Evolutionary conservation across 2,113 vertebrate species (phyloP).

Genomic region (Raphicerus campestris): DNA sequence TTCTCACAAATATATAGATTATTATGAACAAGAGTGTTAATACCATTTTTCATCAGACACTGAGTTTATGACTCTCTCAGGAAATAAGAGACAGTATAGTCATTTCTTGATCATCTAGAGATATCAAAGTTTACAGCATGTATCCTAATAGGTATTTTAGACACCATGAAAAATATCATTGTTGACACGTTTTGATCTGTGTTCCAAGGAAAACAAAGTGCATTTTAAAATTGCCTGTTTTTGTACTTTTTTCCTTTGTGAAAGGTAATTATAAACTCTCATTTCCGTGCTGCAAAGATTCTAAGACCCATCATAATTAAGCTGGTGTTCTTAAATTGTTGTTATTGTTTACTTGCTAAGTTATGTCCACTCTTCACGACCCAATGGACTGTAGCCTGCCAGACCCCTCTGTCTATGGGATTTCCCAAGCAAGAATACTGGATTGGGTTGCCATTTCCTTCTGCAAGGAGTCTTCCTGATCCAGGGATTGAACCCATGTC

Average conservation of each 20-base stretch:
- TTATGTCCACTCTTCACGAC: neutral
- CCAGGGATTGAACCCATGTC: neutral
- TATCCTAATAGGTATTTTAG: neutral
- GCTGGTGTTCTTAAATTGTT: neutral
- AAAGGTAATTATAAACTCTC: neutral
- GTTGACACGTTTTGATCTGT: neutral
- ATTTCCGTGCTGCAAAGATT: slow-evolving; percentile 12
- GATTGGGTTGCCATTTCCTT: neutral
- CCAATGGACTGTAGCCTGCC: neutral
- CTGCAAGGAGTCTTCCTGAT: neutral
- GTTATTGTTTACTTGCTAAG: neutral
- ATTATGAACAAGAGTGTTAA: too few relatives aligned
- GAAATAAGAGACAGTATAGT: neutral
- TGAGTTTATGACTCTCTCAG: too few relatives aligned
- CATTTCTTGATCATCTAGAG: neutral
- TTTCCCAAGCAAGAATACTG: neutral
- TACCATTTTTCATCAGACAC: too few relatives aligned
- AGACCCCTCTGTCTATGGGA: neutral
- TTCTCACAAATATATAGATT: too few relatives aligned
- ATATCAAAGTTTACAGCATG: neutral
- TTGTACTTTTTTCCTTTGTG: neutral
- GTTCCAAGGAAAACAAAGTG: neutral
- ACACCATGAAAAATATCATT: neutral
- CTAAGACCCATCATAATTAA: neutral
- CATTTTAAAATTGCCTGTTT: slow-evolving; percentile 26